Base-by-base conservation (phyloP, 2,888 invertebrate species). In the Rhagium mordax region DNA sequence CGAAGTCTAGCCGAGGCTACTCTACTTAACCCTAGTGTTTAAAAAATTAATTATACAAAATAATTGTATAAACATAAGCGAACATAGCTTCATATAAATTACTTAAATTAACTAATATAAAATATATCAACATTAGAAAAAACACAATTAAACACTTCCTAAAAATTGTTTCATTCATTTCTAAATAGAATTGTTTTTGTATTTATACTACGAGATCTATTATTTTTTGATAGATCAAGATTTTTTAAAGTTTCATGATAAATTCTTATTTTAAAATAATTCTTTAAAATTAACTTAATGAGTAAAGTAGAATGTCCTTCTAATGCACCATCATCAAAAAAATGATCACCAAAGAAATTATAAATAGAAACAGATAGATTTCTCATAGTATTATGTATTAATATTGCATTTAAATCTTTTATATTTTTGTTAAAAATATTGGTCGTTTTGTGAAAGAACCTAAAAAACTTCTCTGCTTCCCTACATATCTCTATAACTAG, bases 321-420 rank as follows among this genome's bases (percentile, higher is more conserved):
- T 21, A 74, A 55, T n/a, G 59, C 15, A 18, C 74, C 70, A 18
- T 70, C 71, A 51, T 72, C 72, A 72, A n/a, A 76, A 6, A 74
- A 59, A 61, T 74, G 72, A 33, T 71, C 57, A 6, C 59, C 67
- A 65, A 70, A 74, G 20, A 7, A 48, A 8, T 70, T 24, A 20
- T 70, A 55, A 3, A 70, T 16, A n/a, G 16, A 29, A n/a, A 13
- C 8, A 8, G 65, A 57, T 29, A 75, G 47, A 62, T 48, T 61
- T 13, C 47, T 55, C n/a, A 70, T 20, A 1, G 70, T 67, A 6
- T 71, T 71, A 10, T 7, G 68, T 15, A 53, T 47, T 55, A 71
- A 55, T 13, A 49, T 55, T 15, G 48, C 27, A 24, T 49, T 20
- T 27, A 62, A 47, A 48, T 53, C 18, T 67, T 61, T 67, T 24